Base-by-base conservation (phyloP, 2,113 vertebrate genomes). In the Tachysurus fulvidraco region DNA sequence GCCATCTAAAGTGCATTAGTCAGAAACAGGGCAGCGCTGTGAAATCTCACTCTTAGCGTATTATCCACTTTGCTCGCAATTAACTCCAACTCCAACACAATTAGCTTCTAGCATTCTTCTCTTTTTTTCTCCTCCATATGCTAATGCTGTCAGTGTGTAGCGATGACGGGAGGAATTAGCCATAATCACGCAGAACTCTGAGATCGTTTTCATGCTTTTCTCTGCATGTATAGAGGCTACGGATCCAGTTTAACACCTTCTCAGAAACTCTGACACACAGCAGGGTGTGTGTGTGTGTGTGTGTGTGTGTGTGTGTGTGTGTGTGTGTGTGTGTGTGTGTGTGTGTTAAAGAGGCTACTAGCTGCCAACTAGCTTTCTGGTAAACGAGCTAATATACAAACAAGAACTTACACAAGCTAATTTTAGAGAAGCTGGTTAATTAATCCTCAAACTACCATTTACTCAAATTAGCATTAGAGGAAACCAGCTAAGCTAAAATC, bases 161-260 rank as follows among this genome's bases (percentile, higher is more conserved):
- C 16, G 50, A 89, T 21, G 10, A 88, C 52, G 46, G 89, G 76
- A 77, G 81, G 85, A 84, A 91, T 91, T 88, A 90, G 88, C 86
- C 74, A 79, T 73, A 86, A 88, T 89, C 67, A 79, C 71, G 77
- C 83, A 91, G 86, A 91, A 93, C 90, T 93, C 92, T 92, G 90
- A 92, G 78, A 90, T 91, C 57, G 87, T 88, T 92, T 91, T 84
- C 73, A 4, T 69, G 65, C 28, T 36, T 69, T 28, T 16, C 5
- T 36, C 1, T 5, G 5, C 28, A 36, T 73, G 8, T 21, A 17
- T 10, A 44, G 67, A 71, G 2, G 3, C 7, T 6, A 44, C 30
- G 19, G 36, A 16, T 44, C 28, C 14, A 28, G 28, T 69, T 73
- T 44, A 73, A 44, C 19, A 36, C 9, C 69, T 44, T 44, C 17